A percentile compares a stretch with the other conserved stretches of the same genome.
Evolutionary conservation across 2,888 invertebrate genomes (phyloP).

Genomic region (Rhagophthalmus giganteus): DNA sequence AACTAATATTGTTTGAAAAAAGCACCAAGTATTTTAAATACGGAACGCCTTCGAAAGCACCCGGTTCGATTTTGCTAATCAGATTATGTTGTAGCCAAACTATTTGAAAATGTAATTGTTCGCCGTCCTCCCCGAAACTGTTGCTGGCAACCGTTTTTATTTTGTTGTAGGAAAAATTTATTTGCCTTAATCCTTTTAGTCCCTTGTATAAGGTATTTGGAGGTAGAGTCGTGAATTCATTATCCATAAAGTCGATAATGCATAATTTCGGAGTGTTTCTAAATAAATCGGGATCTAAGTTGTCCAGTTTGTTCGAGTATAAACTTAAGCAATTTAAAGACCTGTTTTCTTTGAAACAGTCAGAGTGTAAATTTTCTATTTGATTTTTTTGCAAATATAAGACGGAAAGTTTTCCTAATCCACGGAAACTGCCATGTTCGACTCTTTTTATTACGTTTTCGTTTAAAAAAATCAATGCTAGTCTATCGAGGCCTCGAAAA

Average conservation of each 20-base stretch:
- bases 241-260: neutral
- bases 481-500: neutral
- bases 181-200: neutral
- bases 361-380: neutral
- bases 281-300: neutral
- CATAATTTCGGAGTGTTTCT: neutral
- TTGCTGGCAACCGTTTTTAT: neutral
- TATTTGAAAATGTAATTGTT: neutral
- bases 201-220: neutral
- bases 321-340: neutral
- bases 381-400: neutral
- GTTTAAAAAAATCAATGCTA: neutral
- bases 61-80: neutral
- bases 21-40: constrained; percentile 1
- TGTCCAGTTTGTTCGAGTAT: neutral
- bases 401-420: neutral
- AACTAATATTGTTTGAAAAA: neutral
- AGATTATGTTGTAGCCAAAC: neutral
- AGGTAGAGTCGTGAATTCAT: neutral
- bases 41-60: constrained; percentile 1
- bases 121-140: neutral
- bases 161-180: neutral
- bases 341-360: neutral
- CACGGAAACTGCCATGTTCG: neutral
- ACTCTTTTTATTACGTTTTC: neutral